Percentiles rank a stretch among this genome's conserved stretches.
Conservation (phyloP, 2,888 invertebrate genomes). For the Gortyna flavago region DNA sequence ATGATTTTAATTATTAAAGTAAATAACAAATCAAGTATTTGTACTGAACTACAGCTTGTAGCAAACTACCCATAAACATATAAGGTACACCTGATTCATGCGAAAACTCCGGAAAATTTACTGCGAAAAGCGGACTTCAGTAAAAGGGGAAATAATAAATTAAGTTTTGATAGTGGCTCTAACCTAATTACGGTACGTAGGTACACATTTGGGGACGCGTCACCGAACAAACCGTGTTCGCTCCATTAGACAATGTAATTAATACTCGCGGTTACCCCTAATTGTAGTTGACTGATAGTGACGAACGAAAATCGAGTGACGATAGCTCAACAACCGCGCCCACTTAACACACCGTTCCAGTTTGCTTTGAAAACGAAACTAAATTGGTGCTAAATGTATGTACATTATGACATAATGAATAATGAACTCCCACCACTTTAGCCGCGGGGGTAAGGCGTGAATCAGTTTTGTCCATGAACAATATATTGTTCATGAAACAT, state of each 20-base stretch:
- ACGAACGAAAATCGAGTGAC: slow-evolving; percentile 79
- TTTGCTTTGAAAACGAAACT: slow-evolving; percentile 76
- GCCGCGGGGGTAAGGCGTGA: slow-evolving; percentile 67
- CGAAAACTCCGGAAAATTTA: slow-evolving; percentile 39
- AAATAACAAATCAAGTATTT: neutral
- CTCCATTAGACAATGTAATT: slow-evolving; percentile 89
- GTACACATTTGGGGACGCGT: slow-evolving; percentile 78
- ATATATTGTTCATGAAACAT: slow-evolving; percentile 79
- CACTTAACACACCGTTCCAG: slow-evolving; percentile 70
- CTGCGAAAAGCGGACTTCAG: slow-evolving; percentile 33
- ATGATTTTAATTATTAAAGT: slow-evolving; percentile 11
- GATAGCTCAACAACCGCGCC: slow-evolving; percentile 83
- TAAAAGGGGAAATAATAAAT: slow-evolving; percentile 62
- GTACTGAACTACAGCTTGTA: neutral
- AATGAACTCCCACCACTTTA: slow-evolving; percentile 75
- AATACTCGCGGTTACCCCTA: slow-evolving; percentile 87
- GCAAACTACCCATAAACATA: neutral
- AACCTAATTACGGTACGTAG: slow-evolving; percentile 72
- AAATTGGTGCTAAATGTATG: slow-evolving; percentile 77
- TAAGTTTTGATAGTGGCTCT: slow-evolving; percentile 64
- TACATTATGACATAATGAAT: slow-evolving; percentile 79
- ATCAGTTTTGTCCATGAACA: slow-evolving; percentile 75
- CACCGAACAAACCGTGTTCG: slow-evolving; percentile 80
- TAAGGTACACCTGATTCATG: slow-evolving; percentile 35
- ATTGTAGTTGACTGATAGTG: slow-evolving; percentile 85